These are phyloP conservation scores for Tetraneura akinire DNA, from an alignment of 1,140 invertebrate species.

Conservation along the genomic window DNA sequence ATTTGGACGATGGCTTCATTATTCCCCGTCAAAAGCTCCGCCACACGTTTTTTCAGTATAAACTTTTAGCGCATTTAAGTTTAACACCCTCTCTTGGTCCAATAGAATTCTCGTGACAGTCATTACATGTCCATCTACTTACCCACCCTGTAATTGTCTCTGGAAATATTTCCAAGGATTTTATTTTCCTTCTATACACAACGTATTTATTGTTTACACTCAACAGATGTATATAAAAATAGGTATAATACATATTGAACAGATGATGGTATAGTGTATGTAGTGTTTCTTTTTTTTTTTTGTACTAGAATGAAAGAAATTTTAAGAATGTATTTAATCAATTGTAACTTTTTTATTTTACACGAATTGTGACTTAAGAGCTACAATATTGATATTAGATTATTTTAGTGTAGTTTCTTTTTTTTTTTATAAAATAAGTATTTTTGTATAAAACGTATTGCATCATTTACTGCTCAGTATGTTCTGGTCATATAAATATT, in stretches of 20 bases:
- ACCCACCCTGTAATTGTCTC: constrained; percentile 3
- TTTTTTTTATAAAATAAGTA: not conserved
- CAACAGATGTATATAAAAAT: not conserved
- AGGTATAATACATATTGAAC: not conserved
- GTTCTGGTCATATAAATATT: not conserved
- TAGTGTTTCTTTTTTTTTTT: too few relatives aligned
- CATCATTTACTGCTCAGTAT: not conserved
- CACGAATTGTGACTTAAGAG: not conserved
- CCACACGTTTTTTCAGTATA: not conserved
- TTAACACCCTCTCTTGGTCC: not conserved
- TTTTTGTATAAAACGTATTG: not conserved
- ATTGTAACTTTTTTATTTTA: not conserved
- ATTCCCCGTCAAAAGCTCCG: constrained; percentile 13
- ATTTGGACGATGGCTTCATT: constrained; percentile 46
- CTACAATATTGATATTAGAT: not conserved
- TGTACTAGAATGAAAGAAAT: not conserved
- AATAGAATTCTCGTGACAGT: not conserved
- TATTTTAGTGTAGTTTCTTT: not conserved
- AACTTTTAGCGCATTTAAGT: constrained; percentile 41
- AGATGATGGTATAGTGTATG: not conserved
- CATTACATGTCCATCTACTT: constrained; percentile 10
- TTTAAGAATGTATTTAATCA: not conserved
- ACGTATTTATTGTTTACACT: constrained; percentile 31
- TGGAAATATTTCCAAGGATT: constrained; percentile 34
- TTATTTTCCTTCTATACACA: constrained; percentile 26